Evolutionary conservation across 2,888 invertebrate genomes (phyloP).

Genomic region (Hermaeophaga mercurialis): DNA sequence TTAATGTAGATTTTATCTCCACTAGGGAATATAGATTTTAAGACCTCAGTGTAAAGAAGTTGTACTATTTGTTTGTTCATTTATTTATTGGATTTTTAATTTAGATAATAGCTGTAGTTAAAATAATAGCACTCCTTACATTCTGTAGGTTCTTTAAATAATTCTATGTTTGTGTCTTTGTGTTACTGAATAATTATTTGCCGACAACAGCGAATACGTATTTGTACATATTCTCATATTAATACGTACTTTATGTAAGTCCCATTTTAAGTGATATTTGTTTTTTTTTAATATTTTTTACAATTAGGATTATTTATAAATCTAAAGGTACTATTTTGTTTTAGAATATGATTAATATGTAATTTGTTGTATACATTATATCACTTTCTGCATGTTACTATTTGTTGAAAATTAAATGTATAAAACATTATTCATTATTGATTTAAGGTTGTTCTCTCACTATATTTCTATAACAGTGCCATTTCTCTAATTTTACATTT

Average conservation of each 20-base stretch:
- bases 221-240: constrained; percentile 31
- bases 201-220: no score
- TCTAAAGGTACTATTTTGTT: constrained; percentile 2
- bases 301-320: constrained; percentile 26
- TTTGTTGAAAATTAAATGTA: constrained; percentile 42
- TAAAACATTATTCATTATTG: neutral
- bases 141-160: no score
- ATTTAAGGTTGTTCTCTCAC: no score
- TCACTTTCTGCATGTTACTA: constrained; percentile 48
- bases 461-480: no score
- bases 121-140: no score
- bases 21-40: constrained; percentile 45
- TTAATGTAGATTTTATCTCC: constrained; percentile 39
- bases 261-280: constrained; percentile 18
- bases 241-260: constrained; percentile 11
- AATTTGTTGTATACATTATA: constrained; percentile 35
- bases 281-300: constrained; percentile 14
- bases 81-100: constrained; percentile 43
- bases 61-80: constrained; percentile 46
- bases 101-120: constrained; percentile 48
- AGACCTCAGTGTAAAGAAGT: constrained; percentile 39
- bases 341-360: constrained; percentile 28
- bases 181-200: no score
- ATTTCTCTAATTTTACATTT: no score
- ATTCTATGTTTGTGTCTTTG: no score